Percentiles rank a stretch among this genome's conserved stretches.
Evolutionary conservation across 1,140 invertebrate genomes (phyloP).

Genomic region (Nomia melanderi): DNA sequence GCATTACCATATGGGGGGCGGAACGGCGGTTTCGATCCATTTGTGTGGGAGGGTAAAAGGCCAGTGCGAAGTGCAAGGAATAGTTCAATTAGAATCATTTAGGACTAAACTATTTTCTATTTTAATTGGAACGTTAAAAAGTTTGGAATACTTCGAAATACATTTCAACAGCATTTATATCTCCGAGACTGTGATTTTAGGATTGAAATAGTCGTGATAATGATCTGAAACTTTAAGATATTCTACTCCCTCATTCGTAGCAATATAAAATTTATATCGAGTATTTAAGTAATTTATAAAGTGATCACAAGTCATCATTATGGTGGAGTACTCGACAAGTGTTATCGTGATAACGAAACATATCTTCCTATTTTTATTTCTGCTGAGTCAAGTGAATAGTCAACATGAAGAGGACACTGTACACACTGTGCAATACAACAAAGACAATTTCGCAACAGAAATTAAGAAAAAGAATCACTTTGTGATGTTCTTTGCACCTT

Average conservation of each 20-base stretch:
- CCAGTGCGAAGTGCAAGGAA: neutral
- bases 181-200: neutral
- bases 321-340: neutral
- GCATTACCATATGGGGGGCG: constrained; percentile 40
- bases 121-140: neutral
- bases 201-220: neutral
- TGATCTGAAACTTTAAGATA: neutral
- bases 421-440: constrained; percentile 45
- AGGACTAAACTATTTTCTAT: neutral
- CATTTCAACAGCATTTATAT: neutral
- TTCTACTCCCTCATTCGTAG: neutral
- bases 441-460: constrained; percentile 68
- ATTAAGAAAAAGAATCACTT: constrained; percentile 86
- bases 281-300: constrained; percentile 3
- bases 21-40: constrained; percentile 57
- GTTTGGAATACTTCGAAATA: neutral
- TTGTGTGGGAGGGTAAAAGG: constrained; percentile 18
- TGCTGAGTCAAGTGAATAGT: constrained; percentile 54
- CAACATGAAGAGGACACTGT: constrained; percentile 30
- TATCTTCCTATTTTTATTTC: constrained; percentile 49
- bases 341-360: constrained; percentile 18
- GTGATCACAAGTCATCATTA: neutral
- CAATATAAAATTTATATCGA: constrained; percentile 19
- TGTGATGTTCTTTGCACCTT: constrained; percentile 90
- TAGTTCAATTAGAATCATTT: neutral